These are phyloP conservation scores for Hermetia illucens DNA, from an alignment of 1,140 invertebrate genomes.

Conservation along the genomic window DNA sequence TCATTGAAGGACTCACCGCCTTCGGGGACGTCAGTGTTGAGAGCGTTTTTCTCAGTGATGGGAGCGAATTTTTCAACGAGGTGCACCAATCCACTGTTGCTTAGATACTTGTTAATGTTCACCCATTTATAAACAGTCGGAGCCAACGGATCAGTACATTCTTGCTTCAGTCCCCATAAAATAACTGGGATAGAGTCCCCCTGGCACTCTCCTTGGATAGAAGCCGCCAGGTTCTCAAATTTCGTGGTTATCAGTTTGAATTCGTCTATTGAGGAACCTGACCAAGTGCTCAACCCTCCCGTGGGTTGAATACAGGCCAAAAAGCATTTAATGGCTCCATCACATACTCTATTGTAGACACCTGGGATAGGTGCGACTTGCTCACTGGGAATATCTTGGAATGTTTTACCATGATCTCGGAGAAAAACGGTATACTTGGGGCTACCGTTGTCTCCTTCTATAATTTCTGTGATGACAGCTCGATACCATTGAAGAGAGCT, in stretches of 20 bases:
- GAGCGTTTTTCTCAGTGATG: too few relatives aligned
- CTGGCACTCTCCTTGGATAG: constrained; percentile 8
- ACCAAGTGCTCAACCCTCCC: constrained; percentile 11
- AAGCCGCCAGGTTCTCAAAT: constrained; percentile 7
- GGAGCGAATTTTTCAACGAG: constrained; percentile 3
- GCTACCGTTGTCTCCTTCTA: not conserved
- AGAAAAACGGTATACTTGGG: constrained; percentile 6
- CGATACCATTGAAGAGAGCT: constrained; percentile 8
- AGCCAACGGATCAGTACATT: constrained; percentile 10
- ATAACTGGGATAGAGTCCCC: constrained; percentile 11
- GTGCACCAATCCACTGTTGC: constrained; percentile 6
- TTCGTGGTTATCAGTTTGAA: constrained; percentile 8
- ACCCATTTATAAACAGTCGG: constrained; percentile 5
- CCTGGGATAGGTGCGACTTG: constrained; percentile 6
- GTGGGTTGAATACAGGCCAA: constrained; percentile 13
- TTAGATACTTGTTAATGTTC: constrained; percentile 9
- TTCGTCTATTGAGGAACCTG: constrained; percentile 11
- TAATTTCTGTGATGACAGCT: too few relatives aligned
- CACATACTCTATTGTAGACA: constrained; percentile 7
- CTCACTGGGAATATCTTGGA: constrained; percentile 2
- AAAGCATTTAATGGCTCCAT: constrained; percentile 11
- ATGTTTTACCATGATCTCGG: constrained; percentile 7
- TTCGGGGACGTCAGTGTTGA: too few relatives aligned
- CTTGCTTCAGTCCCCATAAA: constrained; percentile 11
- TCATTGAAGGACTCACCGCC: too few relatives aligned